Evolutionary conservation across 2,888 invertebrate species (phyloP), one percentile per base, ranked within the genome.

Genomic region (Phania funesta): DNA sequence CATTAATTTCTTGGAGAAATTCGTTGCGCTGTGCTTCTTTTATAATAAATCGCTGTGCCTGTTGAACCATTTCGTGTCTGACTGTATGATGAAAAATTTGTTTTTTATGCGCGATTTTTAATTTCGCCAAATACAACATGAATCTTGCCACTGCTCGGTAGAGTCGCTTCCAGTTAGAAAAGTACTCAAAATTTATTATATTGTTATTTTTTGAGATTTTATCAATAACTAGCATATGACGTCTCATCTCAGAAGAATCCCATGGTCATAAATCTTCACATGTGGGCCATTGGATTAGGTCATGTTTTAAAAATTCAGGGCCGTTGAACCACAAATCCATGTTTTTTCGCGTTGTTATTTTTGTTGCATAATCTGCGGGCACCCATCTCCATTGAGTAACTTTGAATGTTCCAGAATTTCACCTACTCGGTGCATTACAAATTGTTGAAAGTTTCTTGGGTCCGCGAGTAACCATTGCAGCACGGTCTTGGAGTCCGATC

Each of bases 361-460:
- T 83, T 16, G 84, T 85, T 0, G 83, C 81, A 1, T 73, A 20
- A 18, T 83, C 85, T 0, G 74, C 84, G 54, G 44, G 80, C 26
- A 82, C 65, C 71, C 81, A 84, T 9, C 22, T 79, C 81, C 81
- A 83, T 32, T 84, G 58, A 5, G 0, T 52, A 8, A 62, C 7
- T 16, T 79, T 82, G 78, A 64, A n/a, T 48, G 41, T 20, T 85
- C 84, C 13, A 80, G 26, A 24, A 84, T 54, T 60, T 84, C 83
- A 0, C 73, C 29, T n/a, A n/a, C n/a, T n/a, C n/a, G n/a, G n/a
- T n/a, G n/a, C n/a, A n/a, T n/a, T n/a, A n/a, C n/a, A n/a, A n/a
- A n/a, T n/a, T n/a, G n/a, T n/a, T n/a, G n/a, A n/a, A n/a, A n/a
- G n/a, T n/a, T n/a, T n/a, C n/a, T 68, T 29, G 48, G 77, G 54